Conservation (phyloP, 2,113 vertebrate species). For the Sinocyclocheilus grahami region DNA sequence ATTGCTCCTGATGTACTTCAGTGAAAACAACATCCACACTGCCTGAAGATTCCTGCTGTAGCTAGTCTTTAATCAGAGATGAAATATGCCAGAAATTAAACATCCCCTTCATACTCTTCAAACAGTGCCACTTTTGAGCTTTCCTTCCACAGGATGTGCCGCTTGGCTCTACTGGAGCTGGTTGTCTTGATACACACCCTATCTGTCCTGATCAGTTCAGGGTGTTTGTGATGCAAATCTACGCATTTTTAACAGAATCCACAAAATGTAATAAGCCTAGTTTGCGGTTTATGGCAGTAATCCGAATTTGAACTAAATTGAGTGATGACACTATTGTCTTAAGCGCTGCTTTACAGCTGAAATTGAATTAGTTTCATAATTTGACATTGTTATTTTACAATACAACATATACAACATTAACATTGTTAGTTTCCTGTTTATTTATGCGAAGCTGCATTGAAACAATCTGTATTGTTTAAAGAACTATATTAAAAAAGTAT, state of each 20-base stretch:
- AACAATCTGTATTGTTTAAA: too few species aligned
- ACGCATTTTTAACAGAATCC: neutral
- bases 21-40: neutral
- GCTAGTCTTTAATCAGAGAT: conserved; percentile 8
- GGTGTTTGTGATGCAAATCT: neutral
- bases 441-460: too few species aligned
- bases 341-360: too few species aligned
- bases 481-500: too few species aligned
- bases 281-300: neutral
- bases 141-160: neutral
- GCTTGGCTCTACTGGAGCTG: neutral
- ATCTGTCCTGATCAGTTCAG: neutral
- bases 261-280: neutral
- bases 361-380: too few species aligned
- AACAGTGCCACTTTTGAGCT: conserved; percentile 12
- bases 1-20: neutral
- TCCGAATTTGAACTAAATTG: too few species aligned
- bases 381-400: too few species aligned
- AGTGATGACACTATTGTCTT: too few species aligned
- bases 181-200: neutral
- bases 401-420: too few species aligned
- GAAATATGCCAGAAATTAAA: conserved; percentile 7
- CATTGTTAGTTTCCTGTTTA: too few species aligned
- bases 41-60: neutral
- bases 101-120: neutral